Base-by-base conservation (phyloP, 2,888 invertebrate species). In the Ethmia dodecea region DNA sequence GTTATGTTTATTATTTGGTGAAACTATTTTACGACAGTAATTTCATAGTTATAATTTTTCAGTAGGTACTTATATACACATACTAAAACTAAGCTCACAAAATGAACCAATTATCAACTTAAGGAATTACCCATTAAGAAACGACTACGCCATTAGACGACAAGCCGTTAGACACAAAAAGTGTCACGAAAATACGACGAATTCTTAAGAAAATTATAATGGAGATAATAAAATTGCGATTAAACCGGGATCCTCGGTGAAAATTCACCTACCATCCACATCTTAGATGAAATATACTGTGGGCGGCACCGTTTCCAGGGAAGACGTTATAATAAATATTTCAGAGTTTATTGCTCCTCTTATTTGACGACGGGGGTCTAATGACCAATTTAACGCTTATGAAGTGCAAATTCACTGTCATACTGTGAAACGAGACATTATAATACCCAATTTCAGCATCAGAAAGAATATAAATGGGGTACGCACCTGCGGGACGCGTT, bases 361-460 rank as follows among this genome's bases (percentile, higher is more conserved):
- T 68, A 72, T 72, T 71, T 65, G 66, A 61, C 65, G 61, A 69
- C 57, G 64, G 56, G 53, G 60, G 62, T 59, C 63, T 81, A 79
- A 81, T 80, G 77, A 78, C 69, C 77, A 80, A 79, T 81, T 83
- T 80, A 72, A 70, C 69, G 78, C 73, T 81, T 80, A 81, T 77
- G 78, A 79, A 80, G 81, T 80, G 79, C 77, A 81, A 83, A 83
- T 83, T 81, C 67, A 67, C 72, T 76, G 80, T 77, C 79, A 77
- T 71, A 72, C 70, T 67, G 62, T 55, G 65, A 71, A 78, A 77
- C 71, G 74, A 72, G 76, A 75, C 68, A 71, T 73, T 76, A 69
- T 81, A 72, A 81, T 76, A 75, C 67, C 71, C 77, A 77, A 83
- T 81, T 83, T 75, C 66, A 59, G 63, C 66, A 69, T 61, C 64